These are phyloP conservation scores for Caretta caretta DNA, from an alignment of 2,113 vertebrate genomes.

Conservation along the genomic window DNA sequence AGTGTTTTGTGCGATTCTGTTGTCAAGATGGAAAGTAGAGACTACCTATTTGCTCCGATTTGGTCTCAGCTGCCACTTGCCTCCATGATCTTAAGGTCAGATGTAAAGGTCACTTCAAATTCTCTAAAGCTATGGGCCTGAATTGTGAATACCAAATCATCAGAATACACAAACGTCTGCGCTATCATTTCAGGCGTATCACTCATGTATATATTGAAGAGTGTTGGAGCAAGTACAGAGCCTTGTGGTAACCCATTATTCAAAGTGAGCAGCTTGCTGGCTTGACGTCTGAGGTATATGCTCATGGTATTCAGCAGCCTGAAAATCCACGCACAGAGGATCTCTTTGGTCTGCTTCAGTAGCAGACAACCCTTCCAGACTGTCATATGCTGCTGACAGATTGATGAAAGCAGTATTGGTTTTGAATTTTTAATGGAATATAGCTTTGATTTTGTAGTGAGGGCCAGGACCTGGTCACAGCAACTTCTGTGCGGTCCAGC, in stretches of 20 bases:
- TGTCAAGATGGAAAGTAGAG: not conserved
- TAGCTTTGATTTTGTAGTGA: not conserved
- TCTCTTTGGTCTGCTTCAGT: not conserved
- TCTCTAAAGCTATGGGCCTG: not conserved
- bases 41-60: not conserved
- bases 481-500: not conserved
- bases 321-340: not conserved
- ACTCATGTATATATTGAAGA: not conserved
- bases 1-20: not conserved
- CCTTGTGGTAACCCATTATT: not conserved
- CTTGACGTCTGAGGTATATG: not conserved
- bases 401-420: not conserved
- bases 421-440: not conserved
- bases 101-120: not conserved
- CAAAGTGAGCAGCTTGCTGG: not conserved
- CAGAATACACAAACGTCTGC: not conserved
- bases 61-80: not conserved
- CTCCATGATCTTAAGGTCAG: not conserved
- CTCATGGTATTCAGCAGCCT: not conserved
- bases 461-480: not conserved
- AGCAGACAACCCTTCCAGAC: not conserved
- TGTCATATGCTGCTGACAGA: not conserved
- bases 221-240: not conserved
- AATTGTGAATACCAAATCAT: not conserved
- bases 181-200: not conserved